A percentile compares a stretch with the other conserved stretches of the same genome.
These are phyloP conservation scores for Ailurus styani DNA, from an alignment of 2,113 vertebrate species.

Conservation along the genomic window DNA sequence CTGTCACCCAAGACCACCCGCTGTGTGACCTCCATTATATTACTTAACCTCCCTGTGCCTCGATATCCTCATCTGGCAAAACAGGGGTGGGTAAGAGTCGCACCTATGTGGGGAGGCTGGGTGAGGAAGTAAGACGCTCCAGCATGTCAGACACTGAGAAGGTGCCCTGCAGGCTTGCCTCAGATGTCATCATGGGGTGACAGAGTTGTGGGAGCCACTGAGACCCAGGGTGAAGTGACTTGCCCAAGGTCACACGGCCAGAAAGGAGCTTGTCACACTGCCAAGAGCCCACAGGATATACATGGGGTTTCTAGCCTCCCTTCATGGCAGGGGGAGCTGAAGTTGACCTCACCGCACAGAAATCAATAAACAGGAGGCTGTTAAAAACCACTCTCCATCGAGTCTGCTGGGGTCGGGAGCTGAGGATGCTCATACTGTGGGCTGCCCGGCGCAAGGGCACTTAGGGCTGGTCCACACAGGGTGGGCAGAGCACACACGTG, in stretches of 20 bases:
- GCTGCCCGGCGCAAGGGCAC: not conserved
- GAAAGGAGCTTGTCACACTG: not conserved
- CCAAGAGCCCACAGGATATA: conserved; percentile 62
- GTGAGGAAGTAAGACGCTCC: rapidly evolving
- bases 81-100: rapidly evolving
- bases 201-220: not conserved
- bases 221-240: not conserved
- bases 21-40: not conserved
- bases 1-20: not conserved
- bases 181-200: rapidly evolving
- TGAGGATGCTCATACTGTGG: not conserved
- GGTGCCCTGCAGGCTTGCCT: not conserved
- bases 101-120: not conserved
- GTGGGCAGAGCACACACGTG: rapidly evolving
- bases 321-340: not conserved
- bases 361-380: conserved; percentile 62
- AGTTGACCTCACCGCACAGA: not conserved
- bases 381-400: conserved; percentile 49
- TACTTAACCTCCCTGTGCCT: not conserved
- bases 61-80: not conserved
- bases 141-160: not conserved
- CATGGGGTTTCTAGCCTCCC: conserved; percentile 55
- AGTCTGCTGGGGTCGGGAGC: not conserved
- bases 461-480: not conserved
- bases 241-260: conserved; percentile 39